These are phyloP conservation scores for Tiliacea aurago DNA, from an alignment of 2,888 invertebrate genomes.

Conservation along the genomic window DNA sequence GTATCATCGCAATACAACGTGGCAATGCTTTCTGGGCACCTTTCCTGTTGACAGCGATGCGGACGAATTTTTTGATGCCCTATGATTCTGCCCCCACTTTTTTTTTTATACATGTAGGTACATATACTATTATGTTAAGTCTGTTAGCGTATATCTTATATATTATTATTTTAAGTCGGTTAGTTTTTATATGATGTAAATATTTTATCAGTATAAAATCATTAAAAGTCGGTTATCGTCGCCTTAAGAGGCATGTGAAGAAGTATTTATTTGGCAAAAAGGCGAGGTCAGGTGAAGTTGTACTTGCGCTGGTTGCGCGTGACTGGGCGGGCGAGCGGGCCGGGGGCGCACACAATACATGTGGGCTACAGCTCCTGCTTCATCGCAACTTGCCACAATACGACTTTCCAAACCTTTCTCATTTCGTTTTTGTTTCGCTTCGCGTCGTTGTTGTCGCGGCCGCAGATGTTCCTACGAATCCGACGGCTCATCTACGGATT, in stretches of 20 bases:
- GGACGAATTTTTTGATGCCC: too few relatives aligned
- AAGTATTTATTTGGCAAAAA: constrained; percentile 46
- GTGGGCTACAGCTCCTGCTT: constrained; percentile 71
- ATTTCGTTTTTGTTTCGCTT: constrained; percentile 88
- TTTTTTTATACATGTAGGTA: too few relatives aligned
- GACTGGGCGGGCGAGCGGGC: constrained; percentile 20
- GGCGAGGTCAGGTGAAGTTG: constrained; percentile 43
- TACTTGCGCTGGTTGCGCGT: constrained; percentile 12
- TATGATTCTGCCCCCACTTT: too few relatives aligned
- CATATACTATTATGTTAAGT: too few relatives aligned
- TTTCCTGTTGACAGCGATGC: too few relatives aligned
- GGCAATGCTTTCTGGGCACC: too few relatives aligned
- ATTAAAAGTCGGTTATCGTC: too few relatives aligned
- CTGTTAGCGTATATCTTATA: too few relatives aligned
- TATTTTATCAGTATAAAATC: too few relatives aligned
- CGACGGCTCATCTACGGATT: constrained; percentile 88
- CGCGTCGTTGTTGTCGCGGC: constrained; percentile 77
- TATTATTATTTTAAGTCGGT: too few relatives aligned
- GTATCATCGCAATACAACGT: too few relatives aligned
- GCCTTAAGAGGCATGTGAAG: constrained; percentile 4
- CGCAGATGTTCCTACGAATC: constrained; percentile 86
- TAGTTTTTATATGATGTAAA: too few relatives aligned
- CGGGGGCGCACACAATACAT: constrained; percentile 65
- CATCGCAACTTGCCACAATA: constrained; percentile 86
- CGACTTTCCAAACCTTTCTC: constrained; percentile 88